Percentiles rank a stretch among this genome's conserved stretches.
Evolutionary conservation across 2,113 vertebrate genomes (phyloP).

Genomic region (Columba janthina): DNA sequence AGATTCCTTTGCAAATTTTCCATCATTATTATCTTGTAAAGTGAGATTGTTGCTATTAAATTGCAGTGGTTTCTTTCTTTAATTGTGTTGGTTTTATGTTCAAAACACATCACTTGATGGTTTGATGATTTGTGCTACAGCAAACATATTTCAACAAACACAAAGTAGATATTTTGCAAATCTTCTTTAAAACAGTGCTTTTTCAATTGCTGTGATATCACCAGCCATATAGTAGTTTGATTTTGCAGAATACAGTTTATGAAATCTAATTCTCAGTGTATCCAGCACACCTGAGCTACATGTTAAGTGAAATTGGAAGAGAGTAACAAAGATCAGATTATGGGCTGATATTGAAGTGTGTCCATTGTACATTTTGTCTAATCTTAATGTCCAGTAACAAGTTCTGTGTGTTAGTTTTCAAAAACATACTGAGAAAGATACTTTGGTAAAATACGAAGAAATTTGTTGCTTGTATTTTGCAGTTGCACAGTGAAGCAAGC

Average conservation of each 20-base stretch:
- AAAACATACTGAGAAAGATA: not conserved
- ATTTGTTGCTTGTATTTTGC: not conserved
- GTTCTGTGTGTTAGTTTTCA: not conserved
- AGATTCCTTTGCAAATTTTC: constrained; percentile 29
- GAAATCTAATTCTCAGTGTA: not conserved
- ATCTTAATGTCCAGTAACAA: not conserved
- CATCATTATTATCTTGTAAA: constrained; percentile 26
- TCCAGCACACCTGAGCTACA: not conserved
- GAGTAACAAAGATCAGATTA: not conserved
- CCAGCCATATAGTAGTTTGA: not conserved
- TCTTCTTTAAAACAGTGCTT: not conserved
- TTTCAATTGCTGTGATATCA: not conserved
- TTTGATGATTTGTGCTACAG: not conserved
- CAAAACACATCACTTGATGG: not conserved
- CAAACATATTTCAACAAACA: not conserved
- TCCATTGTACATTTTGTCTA: not conserved
- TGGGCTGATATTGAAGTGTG: not conserved
- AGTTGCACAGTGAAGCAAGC: not conserved
- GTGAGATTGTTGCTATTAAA: constrained; percentile 60
- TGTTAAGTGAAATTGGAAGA: not conserved
- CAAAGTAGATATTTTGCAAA: not conserved
- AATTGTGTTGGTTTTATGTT: constrained; percentile 24
- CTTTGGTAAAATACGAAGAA: not conserved
- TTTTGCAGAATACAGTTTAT: not conserved
- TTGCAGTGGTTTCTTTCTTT: constrained; percentile 51